phyloP scores from a whole-genome alignment of 1,140 invertebrate species.

The Orchesella cincta region DNA sequence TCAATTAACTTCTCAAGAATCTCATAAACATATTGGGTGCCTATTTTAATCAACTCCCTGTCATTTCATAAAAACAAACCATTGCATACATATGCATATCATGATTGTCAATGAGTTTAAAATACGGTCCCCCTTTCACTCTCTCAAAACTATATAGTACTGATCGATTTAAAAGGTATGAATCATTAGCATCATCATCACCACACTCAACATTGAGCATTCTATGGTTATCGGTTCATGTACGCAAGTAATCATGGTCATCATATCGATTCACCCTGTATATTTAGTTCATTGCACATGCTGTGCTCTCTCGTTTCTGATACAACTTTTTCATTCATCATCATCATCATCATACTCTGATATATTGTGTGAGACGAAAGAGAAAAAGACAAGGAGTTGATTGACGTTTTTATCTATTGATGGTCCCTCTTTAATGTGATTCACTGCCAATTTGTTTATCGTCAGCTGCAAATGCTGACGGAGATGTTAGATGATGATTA shows the following conservation, averaged over 20 bases:
- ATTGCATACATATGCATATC: neutral
- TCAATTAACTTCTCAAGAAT: neutral
- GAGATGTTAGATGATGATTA: neutral
- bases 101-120: no score
- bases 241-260: no score
- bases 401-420: slow-evolving; percentile 12
- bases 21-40: neutral
- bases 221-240: neutral
- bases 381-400: neutral
- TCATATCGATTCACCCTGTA: no score
- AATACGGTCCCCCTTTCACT: neutral
- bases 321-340: no score
- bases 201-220: neutral
- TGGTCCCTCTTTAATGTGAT: neutral
- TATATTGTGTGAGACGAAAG: neutral
- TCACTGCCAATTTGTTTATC: slow-evolving; percentile 16
- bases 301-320: no score
- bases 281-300: no score
- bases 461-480: neutral
- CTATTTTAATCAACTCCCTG: neutral
- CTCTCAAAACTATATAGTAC: no score
- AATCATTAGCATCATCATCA: neutral
- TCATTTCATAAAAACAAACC: neutral
- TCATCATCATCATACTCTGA: no score
- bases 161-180: neutral